Evolutionary conservation across 2,888 invertebrate genomes (phyloP), one percentile per base, ranked within the genome.

Genomic region (Onchidella celtica): DNA sequence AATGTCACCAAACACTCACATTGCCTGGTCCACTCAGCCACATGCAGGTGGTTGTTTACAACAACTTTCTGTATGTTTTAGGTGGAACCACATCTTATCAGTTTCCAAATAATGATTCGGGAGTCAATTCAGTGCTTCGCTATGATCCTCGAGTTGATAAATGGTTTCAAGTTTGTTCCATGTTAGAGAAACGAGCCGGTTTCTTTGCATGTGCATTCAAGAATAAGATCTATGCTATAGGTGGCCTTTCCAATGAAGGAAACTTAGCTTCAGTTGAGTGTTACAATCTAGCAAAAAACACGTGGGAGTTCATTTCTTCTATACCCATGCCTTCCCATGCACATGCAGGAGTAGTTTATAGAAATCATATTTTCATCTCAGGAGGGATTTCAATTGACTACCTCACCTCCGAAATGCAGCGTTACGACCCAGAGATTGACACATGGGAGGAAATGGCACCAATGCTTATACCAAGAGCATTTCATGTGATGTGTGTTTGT

Each of bases 1-100:
- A 92, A 83, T 85, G 92, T 55, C 90, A 90, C 75, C 91, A 92
- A 78, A 88, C 92, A 73, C 89, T 92, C 34, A 89, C 90, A n/a
- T 83, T 93, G 79, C 92, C 93, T 27, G 92, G 91, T 84, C 92
- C 93, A 72, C 88, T 93, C 70, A 93, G 93, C 85, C 93, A 93
- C 87, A 92, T 92, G 92, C 93, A 93, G 84, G 92, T 92, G 77
- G 90, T 93, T 21, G 92, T 92, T 32, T 92, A 91, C 85, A 92
- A 92, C 85, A 92, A 92, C 85, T 93, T 92, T 81, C 88, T 93
- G 17, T 93, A 92, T 81, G 91, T 93, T 14, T 85, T 93, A 17
- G 93, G 93, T 47, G 93, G 93, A n/a, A 93, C 93, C 86, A 92
- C 92, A 21, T 92, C 93, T 4, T n/a, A n/a, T n/a, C 93, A 93